A percentile compares a stretch with the other conserved stretches of the same genome.
phyloP scores from a whole-genome alignment of 2,888 invertebrate species.

The Meiosimyza decipiens region DNA sequence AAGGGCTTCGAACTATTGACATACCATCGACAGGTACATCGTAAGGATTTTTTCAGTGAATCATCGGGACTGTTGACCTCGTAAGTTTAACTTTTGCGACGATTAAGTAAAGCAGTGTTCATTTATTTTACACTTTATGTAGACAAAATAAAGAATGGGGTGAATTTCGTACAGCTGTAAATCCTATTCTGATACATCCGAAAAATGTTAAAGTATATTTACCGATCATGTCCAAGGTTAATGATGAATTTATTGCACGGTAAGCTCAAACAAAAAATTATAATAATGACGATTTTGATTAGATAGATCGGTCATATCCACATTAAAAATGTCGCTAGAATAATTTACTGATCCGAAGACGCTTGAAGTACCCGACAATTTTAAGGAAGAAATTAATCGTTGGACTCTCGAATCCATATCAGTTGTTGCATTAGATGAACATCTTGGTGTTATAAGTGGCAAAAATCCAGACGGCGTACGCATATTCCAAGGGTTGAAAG shows the following conservation, averaged over 20 bases:
- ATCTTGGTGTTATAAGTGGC: conserved; percentile 53
- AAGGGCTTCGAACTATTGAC: conserved; percentile 60
- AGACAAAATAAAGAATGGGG: conserved; percentile 73
- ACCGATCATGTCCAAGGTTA: conserved; percentile 68
- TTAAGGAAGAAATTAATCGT: conserved; percentile 68
- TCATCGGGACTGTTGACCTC: conserved; percentile 47
- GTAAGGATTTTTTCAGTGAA: conserved; percentile 42
- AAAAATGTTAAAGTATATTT: conserved; percentile 70
- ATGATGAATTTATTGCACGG: conserved; percentile 63
- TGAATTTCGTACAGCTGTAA: conserved; percentile 74
- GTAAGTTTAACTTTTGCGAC: conserved; percentile 38
- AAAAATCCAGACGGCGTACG: conserved; percentile 45
- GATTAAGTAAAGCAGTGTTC: neutral
- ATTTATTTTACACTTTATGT: neutral
- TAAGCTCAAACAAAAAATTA: conserved; percentile 34
- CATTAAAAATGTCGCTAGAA: too few relatives aligned
- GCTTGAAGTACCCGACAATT: conserved; percentile 65
- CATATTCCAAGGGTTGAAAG: conserved; percentile 29
- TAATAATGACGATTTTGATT: too few relatives aligned
- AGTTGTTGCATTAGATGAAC: conserved; percentile 65
- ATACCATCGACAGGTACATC: conserved; percentile 58
- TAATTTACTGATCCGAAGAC: conserved; percentile 48
- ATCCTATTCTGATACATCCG: conserved; percentile 75
- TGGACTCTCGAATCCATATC: conserved; percentile 72
- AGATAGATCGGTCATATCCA: too few relatives aligned